These are phyloP conservation scores for Myotis planiceps DNA, from an alignment of 2,797 vertebrate genomes.

Conservation along the genomic window DNA sequence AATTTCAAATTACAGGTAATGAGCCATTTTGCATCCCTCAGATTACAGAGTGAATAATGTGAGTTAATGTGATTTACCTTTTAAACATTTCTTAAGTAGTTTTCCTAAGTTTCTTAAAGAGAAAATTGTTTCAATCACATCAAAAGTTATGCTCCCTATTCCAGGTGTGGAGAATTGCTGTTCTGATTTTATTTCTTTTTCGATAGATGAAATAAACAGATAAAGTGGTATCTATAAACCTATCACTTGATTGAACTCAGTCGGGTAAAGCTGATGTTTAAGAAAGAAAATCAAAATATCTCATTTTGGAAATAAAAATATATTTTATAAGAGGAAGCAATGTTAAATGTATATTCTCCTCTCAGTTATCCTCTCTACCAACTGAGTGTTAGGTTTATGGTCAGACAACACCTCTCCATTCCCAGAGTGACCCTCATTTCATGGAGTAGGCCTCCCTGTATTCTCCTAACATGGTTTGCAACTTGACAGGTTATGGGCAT, in stretches of 20 bases:
- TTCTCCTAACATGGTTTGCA: background rate
- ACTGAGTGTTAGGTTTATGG: background rate
- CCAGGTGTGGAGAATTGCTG: background rate
- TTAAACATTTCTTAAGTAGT: slow-evolving; percentile 61
- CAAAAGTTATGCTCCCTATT: slow-evolving; percentile 51
- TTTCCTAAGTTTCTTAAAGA: slow-evolving; percentile 55
- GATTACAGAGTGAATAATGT: slow-evolving; percentile 63
- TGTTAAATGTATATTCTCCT: background rate
- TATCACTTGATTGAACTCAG: background rate
- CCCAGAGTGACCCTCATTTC: background rate
- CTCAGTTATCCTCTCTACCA: background rate
- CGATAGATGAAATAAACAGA: background rate
- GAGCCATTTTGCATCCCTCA: slow-evolving; percentile 66
- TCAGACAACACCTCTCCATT: background rate
- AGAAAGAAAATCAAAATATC: background rate
- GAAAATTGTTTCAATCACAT: slow-evolving; percentile 30
- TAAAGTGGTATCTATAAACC: background rate
- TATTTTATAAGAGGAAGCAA: background rate
- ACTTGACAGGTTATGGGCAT: background rate
- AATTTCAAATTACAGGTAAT: slow-evolving; percentile 75
- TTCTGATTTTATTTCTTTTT: slow-evolving; percentile 23
- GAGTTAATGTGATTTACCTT: slow-evolving; percentile 62
- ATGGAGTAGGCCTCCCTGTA: background rate
- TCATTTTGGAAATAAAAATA: background rate
- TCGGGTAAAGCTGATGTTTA: background rate